A percentile compares a stretch with the other conserved stretches of the same genome.
Conservation (phyloP, 2,797 vertebrate genomes). For the Enteromius trimaculatus region DNA sequence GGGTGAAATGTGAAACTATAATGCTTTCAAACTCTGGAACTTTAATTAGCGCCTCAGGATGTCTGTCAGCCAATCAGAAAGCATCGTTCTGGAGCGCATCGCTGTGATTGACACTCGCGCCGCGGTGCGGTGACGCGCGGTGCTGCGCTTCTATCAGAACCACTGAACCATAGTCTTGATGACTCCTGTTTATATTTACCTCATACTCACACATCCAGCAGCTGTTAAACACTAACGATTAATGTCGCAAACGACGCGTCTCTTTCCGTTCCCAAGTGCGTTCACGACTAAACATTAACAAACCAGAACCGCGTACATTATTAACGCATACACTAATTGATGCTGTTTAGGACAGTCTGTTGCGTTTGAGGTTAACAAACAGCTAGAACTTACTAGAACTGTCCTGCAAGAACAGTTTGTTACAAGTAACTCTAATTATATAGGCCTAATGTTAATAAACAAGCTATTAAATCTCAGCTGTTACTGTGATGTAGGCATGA, state of each 20-base stretch:
- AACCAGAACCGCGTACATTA: background rate
- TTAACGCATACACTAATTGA: background rate
- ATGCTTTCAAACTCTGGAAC: background rate
- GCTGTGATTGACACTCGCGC: background rate
- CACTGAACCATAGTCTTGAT: background rate
- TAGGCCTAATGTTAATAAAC: background rate
- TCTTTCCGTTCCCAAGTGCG: background rate
- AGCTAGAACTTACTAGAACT: background rate
- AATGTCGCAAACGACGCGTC: slow-evolving; percentile 17
- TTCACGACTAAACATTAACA: slow-evolving; percentile 50
- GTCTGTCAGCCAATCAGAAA: background rate
- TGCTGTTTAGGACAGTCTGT: background rate
- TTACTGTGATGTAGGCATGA: background rate
- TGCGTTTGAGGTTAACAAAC: background rate
- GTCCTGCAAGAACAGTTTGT: background rate
- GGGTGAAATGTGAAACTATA: background rate
- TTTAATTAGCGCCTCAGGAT: too few species aligned
- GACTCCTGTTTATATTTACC: slow-evolving; percentile 33
- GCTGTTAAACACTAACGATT: slow-evolving; percentile 7
- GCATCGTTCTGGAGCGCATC: background rate
- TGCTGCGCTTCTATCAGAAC: background rate
- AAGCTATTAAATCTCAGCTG: background rate
- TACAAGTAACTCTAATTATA: background rate
- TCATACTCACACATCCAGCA: background rate
- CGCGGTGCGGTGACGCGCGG: background rate